These are phyloP conservation scores for Panthera leo DNA, from an alignment of 2,113 vertebrate genomes.

Conservation along the genomic window DNA sequence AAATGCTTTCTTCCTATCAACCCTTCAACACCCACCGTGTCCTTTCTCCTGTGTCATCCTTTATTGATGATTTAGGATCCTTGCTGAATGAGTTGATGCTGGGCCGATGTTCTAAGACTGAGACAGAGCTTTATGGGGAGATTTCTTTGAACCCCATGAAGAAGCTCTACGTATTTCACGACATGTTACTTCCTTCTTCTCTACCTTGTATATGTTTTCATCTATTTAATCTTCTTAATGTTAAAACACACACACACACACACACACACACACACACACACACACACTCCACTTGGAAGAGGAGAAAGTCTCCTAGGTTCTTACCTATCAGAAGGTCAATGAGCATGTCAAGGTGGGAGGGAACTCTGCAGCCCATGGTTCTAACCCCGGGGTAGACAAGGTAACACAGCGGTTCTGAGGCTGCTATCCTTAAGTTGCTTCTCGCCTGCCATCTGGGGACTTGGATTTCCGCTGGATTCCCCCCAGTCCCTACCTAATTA, in stretches of 20 bases:
- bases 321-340: no score
- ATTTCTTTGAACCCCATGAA: neutral
- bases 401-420: no score
- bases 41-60: accelerated
- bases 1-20: neutral
- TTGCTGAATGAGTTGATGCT: no score
- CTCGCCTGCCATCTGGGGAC: neutral
- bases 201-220: neutral
- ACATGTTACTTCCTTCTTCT: neutral
- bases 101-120: neutral
- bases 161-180: no score
- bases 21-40: accelerated
- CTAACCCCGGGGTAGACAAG: neutral
- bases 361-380: accelerated
- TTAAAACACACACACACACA: no score
- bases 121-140: neutral
- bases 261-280: no score
- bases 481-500: no score
- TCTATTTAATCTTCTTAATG: neutral
- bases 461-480: no score
- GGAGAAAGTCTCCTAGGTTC: neutral
- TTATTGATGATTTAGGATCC: no score
- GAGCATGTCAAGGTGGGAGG: no score
- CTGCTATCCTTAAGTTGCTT: accelerated
- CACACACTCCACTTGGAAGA: neutral